Evolutionary conservation across 2,888 invertebrate species (phyloP), one percentile per base, ranked within the genome.

Genomic region (Epistrophella euchroma): DNA sequence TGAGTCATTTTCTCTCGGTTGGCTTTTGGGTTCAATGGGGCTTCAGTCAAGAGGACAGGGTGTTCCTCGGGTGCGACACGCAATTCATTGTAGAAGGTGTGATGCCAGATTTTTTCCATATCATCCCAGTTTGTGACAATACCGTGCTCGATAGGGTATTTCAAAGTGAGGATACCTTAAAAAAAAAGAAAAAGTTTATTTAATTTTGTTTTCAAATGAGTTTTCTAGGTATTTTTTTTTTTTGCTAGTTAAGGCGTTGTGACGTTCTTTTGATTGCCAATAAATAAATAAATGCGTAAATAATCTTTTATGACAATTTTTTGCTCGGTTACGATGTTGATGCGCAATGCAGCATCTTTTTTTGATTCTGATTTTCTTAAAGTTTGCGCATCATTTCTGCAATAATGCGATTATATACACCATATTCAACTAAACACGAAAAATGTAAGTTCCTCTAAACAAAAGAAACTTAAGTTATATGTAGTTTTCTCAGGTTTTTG

Each of bases 61-160:
- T 97, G 97, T 92, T 97, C 97, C 93, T 97, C 98, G 87, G 98
- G 98, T 75, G 98, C 98, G 71, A 98, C 98, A 93, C 98, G 96
- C 92, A 99, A 95, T 93, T 98, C 98, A 93, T 98, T 98, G 96
- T 98, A 98, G 96, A 98, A 98, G 91, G 98, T 98, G 94, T 98
- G 98, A 93, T 98, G 98, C 98, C 98, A 98, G 94, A 98, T 98
- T 94, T 98, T 98, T 94, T 98, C 98, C 98, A 98, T 98, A 92
- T 98, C 98, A 91, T 98, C 98, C 98, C 98, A 98, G 95, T 98
- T 98, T 94, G 98, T 98, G 92, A 98, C 97, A 93, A 98, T 98
- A 91, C 98, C 98, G 94, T 98, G 98, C 93, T 98, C 98, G 93
- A 98, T 98, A 91, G 98, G 98, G 94, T 98, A 98, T 93, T 98